A percentile compares a stretch with the other conserved stretches of the same genome.
phyloP scores from a whole-genome alignment of 2,888 invertebrate genomes.

The Acronicta leporina region DNA sequence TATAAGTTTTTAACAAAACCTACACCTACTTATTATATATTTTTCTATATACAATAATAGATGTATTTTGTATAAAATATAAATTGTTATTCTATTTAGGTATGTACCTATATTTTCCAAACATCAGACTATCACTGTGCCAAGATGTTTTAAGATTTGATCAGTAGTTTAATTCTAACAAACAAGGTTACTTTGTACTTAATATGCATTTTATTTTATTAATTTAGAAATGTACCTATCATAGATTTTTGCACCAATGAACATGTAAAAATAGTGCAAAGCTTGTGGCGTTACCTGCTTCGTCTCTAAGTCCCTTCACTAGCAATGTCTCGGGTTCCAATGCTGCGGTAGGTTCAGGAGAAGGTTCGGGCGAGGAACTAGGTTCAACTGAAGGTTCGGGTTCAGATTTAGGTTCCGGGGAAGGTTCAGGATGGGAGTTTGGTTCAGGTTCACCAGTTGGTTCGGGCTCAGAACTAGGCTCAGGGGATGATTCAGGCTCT shows the following conservation, averaged over 20 bases:
- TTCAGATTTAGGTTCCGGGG: slow-evolving; percentile 70
- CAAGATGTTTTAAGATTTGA: too few relatives aligned
- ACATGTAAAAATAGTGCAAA: slow-evolving; percentile 66
- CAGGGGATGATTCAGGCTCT: slow-evolving; percentile 43
- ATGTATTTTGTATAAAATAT: too few relatives aligned
- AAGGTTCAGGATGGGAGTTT: slow-evolving; percentile 54
- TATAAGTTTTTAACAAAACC: too few relatives aligned
- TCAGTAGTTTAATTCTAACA: too few relatives aligned
- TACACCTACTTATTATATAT: too few relatives aligned
- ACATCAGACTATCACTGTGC: too few relatives aligned
- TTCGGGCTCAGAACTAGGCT: slow-evolving; percentile 57
- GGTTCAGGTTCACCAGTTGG: slow-evolving; percentile 16
- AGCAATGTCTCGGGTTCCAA: slow-evolving; percentile 85
- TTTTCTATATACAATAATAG: too few relatives aligned
- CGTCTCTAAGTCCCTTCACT: slow-evolving; percentile 86
- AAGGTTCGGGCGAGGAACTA: slow-evolving; percentile 67
- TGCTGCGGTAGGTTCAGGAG: slow-evolving; percentile 77
- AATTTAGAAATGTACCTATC: too few relatives aligned
- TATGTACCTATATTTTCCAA: too few relatives aligned
- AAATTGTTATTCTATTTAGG: too few relatives aligned
- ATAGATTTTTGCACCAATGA: slow-evolving; percentile 33
- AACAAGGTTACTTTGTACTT: too few relatives aligned
- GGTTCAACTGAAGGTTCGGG: slow-evolving; percentile 66
- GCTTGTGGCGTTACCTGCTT: slow-evolving; percentile 84
- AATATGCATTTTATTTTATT: too few relatives aligned